Conservation (phyloP, 2,888 invertebrate species). For the Cephus sareptanus region DNA sequence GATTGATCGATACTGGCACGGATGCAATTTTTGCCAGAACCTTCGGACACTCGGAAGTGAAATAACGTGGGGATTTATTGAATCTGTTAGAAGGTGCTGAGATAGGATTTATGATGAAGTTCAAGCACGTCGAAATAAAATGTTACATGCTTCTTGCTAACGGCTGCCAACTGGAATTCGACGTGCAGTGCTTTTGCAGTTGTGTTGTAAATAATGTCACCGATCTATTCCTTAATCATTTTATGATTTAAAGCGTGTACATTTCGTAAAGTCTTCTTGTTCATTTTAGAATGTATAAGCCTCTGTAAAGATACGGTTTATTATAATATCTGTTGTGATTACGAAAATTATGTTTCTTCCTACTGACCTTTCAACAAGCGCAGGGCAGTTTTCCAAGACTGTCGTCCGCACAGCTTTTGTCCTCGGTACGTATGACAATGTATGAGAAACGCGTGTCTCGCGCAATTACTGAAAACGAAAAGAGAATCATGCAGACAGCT, state of each 20-base stretch:
- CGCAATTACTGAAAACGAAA: background rate
- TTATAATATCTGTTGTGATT: conserved; percentile 63
- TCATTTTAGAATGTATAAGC: conserved; percentile 59
- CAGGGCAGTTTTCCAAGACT: background rate
- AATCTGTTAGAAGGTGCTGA: background rate
- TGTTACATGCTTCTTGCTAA: background rate
- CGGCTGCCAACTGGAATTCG: background rate
- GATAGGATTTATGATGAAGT: background rate
- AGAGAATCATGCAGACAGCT: background rate
- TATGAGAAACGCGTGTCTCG: background rate
- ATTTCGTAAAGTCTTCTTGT: conserved; percentile 57
- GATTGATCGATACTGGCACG: background rate
- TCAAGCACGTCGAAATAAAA: background rate
- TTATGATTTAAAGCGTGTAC: conserved; percentile 53
- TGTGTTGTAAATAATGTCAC: conserved; percentile 55
- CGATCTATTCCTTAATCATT: conserved; percentile 51
- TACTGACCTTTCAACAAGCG: background rate
- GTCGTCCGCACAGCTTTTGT: background rate
- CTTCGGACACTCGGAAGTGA: background rate
- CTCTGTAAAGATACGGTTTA: conserved; percentile 60
- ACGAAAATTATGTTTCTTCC: conserved; percentile 21
- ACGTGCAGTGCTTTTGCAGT: conserved; percentile 34
- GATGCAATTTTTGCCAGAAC: background rate
- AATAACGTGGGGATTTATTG: background rate
- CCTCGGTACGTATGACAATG: background rate